phyloP scores from a whole-genome alignment of 2,888 invertebrate genomes.

The Phalera bucephala region DNA sequence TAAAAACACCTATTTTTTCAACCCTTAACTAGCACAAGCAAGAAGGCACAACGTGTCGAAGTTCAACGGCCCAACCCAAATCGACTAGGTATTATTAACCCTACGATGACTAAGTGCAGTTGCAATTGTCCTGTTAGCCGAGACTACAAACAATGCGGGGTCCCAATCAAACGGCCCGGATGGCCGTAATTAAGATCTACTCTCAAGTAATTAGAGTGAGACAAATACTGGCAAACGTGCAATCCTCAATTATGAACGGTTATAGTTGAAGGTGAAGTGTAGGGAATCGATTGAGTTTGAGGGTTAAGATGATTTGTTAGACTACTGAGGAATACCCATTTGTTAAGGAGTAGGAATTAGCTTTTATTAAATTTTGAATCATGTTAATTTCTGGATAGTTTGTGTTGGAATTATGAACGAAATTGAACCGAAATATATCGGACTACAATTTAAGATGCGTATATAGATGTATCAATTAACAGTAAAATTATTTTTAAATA shows the following conservation, averaged over 20 bases:
- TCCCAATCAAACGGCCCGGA: conserved; percentile 69
- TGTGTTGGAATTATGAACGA: no score
- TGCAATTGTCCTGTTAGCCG: conserved; percentile 64
- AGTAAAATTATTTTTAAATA: no score
- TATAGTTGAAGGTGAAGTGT: conserved; percentile 10
- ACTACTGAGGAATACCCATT: no score
- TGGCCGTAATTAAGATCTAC: conserved; percentile 71
- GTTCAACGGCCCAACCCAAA: conserved; percentile 12
- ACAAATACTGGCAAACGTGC: conserved; percentile 45
- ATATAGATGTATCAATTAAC: no score
- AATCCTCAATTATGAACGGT: conserved; percentile 25
- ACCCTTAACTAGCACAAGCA: no score
- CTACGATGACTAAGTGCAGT: conserved; percentile 50
- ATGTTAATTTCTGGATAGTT: no score
- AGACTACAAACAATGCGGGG: conserved; percentile 66
- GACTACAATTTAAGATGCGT: no score
- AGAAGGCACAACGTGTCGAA: no score
- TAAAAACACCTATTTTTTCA: no score
- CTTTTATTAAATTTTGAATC: no score
- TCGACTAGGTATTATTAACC: conserved; percentile 14
- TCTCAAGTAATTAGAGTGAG: conserved; percentile 65
- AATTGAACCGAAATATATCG: no score
- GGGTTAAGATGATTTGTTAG: conserved; percentile 17
- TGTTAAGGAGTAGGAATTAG: no score
- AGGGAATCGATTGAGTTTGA: conserved; percentile 20